Base-by-base conservation (phyloP, 1,140 invertebrate species). In the Drosophila pseudoobscura region DNA sequence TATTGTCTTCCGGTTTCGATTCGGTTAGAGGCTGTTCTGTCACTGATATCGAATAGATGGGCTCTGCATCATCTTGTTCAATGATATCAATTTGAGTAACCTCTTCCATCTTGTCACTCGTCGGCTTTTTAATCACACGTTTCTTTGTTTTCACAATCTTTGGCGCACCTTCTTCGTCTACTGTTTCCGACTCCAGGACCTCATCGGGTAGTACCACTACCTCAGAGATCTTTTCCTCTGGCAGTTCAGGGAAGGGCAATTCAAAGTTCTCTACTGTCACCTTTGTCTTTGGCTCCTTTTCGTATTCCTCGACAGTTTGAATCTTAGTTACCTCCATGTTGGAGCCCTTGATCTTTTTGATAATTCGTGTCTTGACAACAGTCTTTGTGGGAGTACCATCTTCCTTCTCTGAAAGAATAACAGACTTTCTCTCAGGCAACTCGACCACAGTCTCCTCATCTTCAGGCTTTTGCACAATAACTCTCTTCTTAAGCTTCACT, bases 241-340 rank as follows among this genome's bases (percentile, higher is more conserved):
- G 58, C 26, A 84, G 76, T 17, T 80, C 71, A 61, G 92, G 72
- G 62, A 87, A 76, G 6, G 88, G 90, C 5, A 78, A 65, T 46
- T 77, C 73, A 63, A 80, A 90, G 63, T 92, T 78, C n/a, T 82
- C 78, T 13, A 90, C 83, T 8, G 79, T 83, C 0, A 92, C 79
- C n/a, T 79, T 92, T 4, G 87, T 92, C 6, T 90, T 53, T 11
- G 92, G 91, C 9, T 55, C 62, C 59, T 92, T 91, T 49, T 92
- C 92, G 59, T 92, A 92, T 65, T 92, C 91, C 65, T 92, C 90
- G 3, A 92, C 71, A 5, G 90, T 92, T 45, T 91, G 80, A 26
- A 92, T 88, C 78, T 93, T 92, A 2, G 91, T 92, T 2, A 92
- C 83, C 66, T 92, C 85, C 84, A 92, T 89, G 69, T 92, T 91